A percentile compares a stretch with the other conserved stretches of the same genome.
Conservation (phyloP, 2,113 vertebrate species). For the Caracal caracal region DNA sequence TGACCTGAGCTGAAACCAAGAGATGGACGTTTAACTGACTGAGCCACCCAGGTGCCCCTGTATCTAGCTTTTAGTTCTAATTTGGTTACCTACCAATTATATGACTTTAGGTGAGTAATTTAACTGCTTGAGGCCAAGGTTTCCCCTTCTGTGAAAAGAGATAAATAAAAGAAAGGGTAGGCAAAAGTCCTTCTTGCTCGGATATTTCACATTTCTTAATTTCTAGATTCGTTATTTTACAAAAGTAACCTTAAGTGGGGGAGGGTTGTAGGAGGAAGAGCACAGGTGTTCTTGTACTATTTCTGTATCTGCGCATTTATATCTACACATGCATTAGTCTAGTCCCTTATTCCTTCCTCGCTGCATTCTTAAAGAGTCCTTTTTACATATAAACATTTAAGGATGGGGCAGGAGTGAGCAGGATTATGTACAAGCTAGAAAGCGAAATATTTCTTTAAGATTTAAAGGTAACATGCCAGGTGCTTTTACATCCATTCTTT, state of each 20-base stretch:
- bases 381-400: neutral
- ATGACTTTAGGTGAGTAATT: neutral
- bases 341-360: neutral
- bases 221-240: slow-evolving; percentile 3
- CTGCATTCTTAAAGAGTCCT: neutral
- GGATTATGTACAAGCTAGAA: neutral
- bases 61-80: neutral
- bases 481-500: neutral
- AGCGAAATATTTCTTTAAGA: slow-evolving; percentile 1
- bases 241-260: neutral
- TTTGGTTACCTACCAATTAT: neutral
- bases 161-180: neutral
- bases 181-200: neutral
- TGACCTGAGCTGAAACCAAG: too few relatives aligned
- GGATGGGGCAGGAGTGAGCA: neutral
- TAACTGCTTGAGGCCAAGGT: neutral
- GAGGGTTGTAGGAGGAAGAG: neutral
- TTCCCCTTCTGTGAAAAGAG: neutral
- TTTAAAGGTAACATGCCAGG: neutral
- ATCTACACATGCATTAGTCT: neutral
- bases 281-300: neutral
- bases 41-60: neutral
- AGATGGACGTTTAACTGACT: too few relatives aligned
- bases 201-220: neutral
- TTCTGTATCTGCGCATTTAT: neutral